phyloP scores from a whole-genome alignment of 2,888 invertebrate genomes.

The Myathropa florea region DNA sequence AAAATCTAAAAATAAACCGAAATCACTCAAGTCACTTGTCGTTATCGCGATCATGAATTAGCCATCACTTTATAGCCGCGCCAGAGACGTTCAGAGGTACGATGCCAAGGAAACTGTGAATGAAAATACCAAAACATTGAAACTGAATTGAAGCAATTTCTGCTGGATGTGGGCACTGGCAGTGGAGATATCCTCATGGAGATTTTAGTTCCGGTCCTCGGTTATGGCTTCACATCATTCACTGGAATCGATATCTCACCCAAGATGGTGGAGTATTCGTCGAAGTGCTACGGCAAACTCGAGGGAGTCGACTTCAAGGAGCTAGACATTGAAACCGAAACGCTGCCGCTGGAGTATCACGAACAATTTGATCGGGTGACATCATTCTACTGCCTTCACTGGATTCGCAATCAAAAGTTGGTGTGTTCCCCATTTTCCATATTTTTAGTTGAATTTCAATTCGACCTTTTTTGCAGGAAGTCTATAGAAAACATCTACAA shows the following conservation, averaged over 20 bases:
- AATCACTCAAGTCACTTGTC: no score
- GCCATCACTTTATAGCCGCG: no score
- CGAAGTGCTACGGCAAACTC: slow-evolving; percentile 81
- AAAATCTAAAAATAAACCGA: no score
- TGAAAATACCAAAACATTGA: slow-evolving; percentile 84
- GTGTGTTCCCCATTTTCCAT: background rate
- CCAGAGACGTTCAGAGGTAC: no score
- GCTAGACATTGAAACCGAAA: slow-evolving; percentile 82
- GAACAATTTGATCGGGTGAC: slow-evolving; percentile 85
- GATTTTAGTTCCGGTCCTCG: slow-evolving; percentile 84
- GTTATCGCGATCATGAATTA: no score
- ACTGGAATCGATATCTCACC: slow-evolving; percentile 87
- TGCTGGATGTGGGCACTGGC: slow-evolving; percentile 89
- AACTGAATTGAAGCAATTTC: slow-evolving; percentile 82
- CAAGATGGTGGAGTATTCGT: slow-evolving; percentile 87
- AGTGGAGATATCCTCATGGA: slow-evolving; percentile 86
- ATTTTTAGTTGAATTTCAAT: no score
- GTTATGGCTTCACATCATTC: slow-evolving; percentile 82
- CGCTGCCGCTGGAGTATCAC: slow-evolving; percentile 81
- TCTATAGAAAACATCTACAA: slow-evolving; percentile 85
- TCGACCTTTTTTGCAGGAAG: no score
- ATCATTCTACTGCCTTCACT: slow-evolving; percentile 90
- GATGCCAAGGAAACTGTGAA: no score
- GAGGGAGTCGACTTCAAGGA: slow-evolving; percentile 79
- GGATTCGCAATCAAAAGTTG: slow-evolving; percentile 88